These are phyloP conservation scores for Hycleus cichorii DNA, from an alignment of 1,140 invertebrate species.

Conservation along the genomic window DNA sequence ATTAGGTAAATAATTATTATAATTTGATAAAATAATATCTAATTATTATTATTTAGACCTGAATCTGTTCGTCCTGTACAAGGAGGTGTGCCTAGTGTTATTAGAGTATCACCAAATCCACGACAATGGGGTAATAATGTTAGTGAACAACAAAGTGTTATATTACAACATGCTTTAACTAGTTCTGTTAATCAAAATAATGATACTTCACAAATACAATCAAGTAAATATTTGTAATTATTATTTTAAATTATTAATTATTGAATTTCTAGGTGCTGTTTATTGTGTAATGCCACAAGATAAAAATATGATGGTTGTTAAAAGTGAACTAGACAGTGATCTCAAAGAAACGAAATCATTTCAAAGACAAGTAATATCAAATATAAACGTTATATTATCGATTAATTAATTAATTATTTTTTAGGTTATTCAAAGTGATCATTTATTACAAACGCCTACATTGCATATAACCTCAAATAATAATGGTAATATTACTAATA, in stretches of 20 bases:
- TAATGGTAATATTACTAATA: constrained; percentile 18
- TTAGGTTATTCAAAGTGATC: constrained; percentile 36
- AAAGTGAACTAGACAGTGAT: constrained; percentile 31
- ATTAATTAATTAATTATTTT: constrained; percentile 1
- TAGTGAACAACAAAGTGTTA: constrained; percentile 33
- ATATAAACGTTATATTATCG: neutral
- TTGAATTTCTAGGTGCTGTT: constrained; percentile 22
- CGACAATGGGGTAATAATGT: constrained; percentile 22
- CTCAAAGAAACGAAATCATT: constrained; percentile 26
- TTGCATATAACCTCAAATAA: constrained; percentile 25
- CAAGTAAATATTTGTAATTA: constrained; percentile 7
- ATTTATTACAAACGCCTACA: constrained; percentile 21
- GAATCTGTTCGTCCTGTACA: constrained; percentile 49
- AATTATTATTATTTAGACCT: constrained; percentile 43
- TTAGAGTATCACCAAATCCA: constrained; percentile 65
- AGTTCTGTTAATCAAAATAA: constrained; percentile 19
- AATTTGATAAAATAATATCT: constrained; percentile 23
- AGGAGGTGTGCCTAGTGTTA: constrained; percentile 62
- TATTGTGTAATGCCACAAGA: constrained; percentile 36
- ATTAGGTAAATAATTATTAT: constrained; percentile 17
- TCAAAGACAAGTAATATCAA: constrained; percentile 24
- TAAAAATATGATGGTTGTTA: constrained; percentile 36
- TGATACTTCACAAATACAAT: constrained; percentile 15
- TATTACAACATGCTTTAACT: constrained; percentile 42
- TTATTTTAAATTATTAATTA: neutral